Evolutionary conservation across 2,797 vertebrate genomes (phyloP).

Genomic region (Prionace glauca): DNA sequence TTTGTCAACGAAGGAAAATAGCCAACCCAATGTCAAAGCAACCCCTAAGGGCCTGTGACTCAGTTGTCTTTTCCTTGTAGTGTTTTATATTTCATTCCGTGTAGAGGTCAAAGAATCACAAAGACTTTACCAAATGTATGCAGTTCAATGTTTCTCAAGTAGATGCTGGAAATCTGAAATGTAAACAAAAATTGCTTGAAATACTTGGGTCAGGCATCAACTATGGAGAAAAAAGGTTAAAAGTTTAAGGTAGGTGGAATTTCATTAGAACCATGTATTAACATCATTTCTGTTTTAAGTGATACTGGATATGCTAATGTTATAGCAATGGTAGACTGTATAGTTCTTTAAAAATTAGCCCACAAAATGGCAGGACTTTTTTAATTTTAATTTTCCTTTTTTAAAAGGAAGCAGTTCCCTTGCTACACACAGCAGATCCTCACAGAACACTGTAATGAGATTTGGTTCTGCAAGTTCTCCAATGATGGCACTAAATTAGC

Average conservation of each 20-base stretch:
- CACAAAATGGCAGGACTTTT: neutral
- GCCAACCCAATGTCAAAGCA: neutral
- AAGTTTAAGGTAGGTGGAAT: neutral
- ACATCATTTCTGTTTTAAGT: neutral
- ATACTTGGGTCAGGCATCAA: neutral
- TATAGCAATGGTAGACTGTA: neutral
- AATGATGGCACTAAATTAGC: conserved; percentile 98
- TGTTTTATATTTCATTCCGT: neutral
- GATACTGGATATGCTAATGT: neutral
- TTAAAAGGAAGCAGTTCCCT: conserved; percentile 90
- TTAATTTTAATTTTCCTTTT: conserved; percentile 37
- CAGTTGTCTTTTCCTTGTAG: neutral
- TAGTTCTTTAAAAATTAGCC: neutral
- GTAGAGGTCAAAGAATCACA: neutral
- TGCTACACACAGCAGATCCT: conserved; percentile 98
- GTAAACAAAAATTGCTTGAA: no score
- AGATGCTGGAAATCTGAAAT: neutral
- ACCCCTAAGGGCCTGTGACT: neutral
- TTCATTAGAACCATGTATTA: neutral
- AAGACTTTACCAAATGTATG: neutral
- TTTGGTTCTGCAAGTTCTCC: conserved; percentile 99
- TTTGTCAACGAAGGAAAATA: neutral
- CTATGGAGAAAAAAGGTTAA: neutral
- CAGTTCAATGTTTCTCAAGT: neutral
- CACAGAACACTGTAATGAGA: conserved; percentile 98